A percentile compares a stretch with the other conserved stretches of the same genome.
Conservation (phyloP, 2,113 vertebrate genomes). For the Morone saxatilis region DNA sequence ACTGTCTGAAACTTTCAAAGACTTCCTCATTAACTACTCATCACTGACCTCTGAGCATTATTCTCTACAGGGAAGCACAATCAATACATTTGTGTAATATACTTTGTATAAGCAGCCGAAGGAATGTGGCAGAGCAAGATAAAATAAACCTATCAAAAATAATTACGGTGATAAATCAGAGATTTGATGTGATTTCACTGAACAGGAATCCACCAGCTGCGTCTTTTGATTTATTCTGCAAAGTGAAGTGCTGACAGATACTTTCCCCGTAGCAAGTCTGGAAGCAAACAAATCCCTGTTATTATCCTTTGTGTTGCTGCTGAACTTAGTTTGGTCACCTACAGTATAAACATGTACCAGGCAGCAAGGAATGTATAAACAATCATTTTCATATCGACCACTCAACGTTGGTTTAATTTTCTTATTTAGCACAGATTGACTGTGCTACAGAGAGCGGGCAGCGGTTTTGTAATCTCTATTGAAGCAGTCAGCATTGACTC, state of each 20-base stretch:
- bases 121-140: not conserved
- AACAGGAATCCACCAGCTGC: conserved; percentile 28
- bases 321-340: not conserved
- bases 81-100: not conserved
- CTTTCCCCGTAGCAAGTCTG: not conserved
- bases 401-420: not conserved
- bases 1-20: conserved; percentile 5
- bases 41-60: not conserved
- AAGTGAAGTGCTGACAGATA: not conserved
- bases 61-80: not conserved
- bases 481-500: conserved; percentile 37
- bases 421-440: conserved; percentile 15
- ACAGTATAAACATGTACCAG: not conserved
- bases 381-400: not conserved
- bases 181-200: not conserved
- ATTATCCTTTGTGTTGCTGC: not conserved
- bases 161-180: conserved; percentile 9
- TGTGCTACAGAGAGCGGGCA: not conserved
- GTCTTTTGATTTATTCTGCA: conserved; percentile 24
- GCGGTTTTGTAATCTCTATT: conserved; percentile 9
- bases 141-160: conserved; percentile 10
- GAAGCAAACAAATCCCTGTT: conserved; percentile 1
- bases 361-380: not conserved
- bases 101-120: not conserved
- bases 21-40: not conserved